These are phyloP conservation scores for Gorilla gorilla DNA, from an alignment of 2,113 vertebrate species.

Conservation along the genomic window DNA sequence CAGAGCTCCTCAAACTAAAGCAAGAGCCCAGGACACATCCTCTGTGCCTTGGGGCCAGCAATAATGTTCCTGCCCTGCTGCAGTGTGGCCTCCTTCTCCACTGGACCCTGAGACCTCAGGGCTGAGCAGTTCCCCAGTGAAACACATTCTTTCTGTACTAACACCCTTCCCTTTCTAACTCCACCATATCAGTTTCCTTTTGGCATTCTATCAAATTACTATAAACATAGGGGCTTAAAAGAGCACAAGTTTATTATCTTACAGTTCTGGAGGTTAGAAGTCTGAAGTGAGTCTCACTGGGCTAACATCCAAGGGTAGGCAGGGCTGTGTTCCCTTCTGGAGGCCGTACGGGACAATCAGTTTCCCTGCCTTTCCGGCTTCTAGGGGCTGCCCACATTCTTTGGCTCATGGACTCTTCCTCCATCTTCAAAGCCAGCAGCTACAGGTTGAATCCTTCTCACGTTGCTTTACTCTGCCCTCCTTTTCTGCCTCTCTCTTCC, in stretches of 20 bases:
- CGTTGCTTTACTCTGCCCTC: not conserved
- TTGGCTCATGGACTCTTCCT: not conserved
- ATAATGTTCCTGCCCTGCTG: not conserved
- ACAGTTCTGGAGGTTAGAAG: not conserved
- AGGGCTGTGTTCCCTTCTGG: not conserved
- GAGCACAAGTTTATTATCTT: not conserved
- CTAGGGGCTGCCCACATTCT: not conserved
- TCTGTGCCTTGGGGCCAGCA: not conserved
- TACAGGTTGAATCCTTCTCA: not conserved
- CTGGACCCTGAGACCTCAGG: not conserved
- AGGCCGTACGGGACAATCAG: not conserved
- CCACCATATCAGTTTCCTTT: not conserved
- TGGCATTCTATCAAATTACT: not conserved
- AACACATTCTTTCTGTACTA: not conserved
- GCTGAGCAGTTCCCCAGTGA: not conserved
- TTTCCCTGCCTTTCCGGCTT: not conserved
- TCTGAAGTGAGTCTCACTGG: not conserved
- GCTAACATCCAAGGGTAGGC: not conserved
- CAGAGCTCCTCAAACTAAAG: not conserved
- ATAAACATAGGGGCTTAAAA: not conserved
- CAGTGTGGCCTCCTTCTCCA: not conserved
- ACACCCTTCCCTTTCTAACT: not conserved
- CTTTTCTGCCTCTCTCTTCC: not conserved
- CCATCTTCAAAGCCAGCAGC: not conserved
- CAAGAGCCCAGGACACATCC: not conserved